Evolutionary conservation across 2,888 invertebrate species (phyloP).

Genomic region (Diachrysia chrysitis): DNA sequence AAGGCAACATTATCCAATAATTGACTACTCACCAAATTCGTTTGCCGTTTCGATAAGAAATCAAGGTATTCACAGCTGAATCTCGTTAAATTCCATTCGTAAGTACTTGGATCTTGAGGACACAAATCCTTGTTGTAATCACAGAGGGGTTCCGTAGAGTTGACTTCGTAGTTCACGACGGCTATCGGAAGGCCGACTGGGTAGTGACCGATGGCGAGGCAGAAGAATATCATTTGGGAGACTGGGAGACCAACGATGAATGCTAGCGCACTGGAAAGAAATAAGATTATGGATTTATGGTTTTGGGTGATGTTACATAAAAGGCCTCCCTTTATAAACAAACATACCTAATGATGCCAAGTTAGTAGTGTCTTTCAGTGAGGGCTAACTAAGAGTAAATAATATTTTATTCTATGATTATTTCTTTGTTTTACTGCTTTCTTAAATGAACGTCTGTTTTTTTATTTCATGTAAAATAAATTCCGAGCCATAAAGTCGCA

Average conservation of each 20-base stretch:
- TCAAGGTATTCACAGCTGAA: conserved; percentile 94
- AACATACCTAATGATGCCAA: no score
- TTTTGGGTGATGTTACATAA: background rate
- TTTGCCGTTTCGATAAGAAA: conserved; percentile 91
- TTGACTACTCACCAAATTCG: conserved; percentile 91
- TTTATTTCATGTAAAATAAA: no score
- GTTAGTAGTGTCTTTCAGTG: no score
- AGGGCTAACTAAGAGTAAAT: no score
- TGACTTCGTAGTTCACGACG: conserved; percentile 94
- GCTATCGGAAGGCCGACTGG: conserved; percentile 93
- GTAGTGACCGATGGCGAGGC: conserved; percentile 96
- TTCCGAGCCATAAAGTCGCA: no score
- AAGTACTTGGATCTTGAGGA: conserved; percentile 76
- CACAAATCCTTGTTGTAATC: conserved; percentile 88
- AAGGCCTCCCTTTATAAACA: no score
- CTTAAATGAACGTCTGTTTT: no score
- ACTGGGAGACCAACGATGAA: conserved; percentile 96
- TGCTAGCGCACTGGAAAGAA: conserved; percentile 91
- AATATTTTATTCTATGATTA: no score
- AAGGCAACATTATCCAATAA: no score
- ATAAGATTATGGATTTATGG: background rate
- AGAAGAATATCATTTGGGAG: conserved; percentile 96
- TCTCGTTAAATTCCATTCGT: conserved; percentile 88
- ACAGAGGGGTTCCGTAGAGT: conserved; percentile 82
- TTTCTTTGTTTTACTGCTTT: no score